These are phyloP conservation scores for Dryobotodes eremita DNA, from an alignment of 2,888 invertebrate genomes.

Conservation along the genomic window DNA sequence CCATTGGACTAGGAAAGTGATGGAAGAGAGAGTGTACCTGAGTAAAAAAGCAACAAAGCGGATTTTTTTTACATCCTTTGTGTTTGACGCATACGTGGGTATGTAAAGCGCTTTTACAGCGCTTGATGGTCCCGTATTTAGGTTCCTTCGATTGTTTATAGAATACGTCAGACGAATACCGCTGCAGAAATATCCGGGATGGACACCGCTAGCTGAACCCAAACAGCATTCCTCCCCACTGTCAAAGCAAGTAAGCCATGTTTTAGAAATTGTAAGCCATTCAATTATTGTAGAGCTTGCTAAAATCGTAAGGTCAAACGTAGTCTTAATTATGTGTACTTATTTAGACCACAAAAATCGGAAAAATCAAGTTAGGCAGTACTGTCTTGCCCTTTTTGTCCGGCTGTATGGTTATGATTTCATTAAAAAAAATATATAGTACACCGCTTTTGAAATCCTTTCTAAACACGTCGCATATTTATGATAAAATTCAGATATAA, in stretches of 20 bases:
- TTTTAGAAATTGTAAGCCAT: neutral
- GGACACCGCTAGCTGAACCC: constrained; percentile 6
- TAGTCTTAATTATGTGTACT: neutral
- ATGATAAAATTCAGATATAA: too few species aligned
- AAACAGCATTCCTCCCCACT: too few species aligned
- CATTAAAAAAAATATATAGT: neutral
- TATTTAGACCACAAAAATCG: neutral
- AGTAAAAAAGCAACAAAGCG: neutral
- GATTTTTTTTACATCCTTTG: neutral
- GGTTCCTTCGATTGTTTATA: constrained; percentile 14
- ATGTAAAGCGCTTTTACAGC: constrained; percentile 1
- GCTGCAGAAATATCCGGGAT: constrained; percentile 2
- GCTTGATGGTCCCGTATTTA: neutral
- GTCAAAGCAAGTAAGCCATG: neutral
- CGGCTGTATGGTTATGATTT: neutral
- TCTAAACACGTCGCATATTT: neutral
- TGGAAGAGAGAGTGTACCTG: too few species aligned
- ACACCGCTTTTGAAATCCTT: neutral
- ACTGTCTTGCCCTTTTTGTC: neutral
- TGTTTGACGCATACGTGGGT: neutral
- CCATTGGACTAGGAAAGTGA: too few species aligned
- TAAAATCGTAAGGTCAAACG: neutral
- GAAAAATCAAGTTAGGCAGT: neutral
- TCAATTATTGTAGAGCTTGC: neutral
- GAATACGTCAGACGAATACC: constrained; percentile 13